Conservation (phyloP, 2,797 vertebrate species). For the Hippocampus kuda region DNA sequence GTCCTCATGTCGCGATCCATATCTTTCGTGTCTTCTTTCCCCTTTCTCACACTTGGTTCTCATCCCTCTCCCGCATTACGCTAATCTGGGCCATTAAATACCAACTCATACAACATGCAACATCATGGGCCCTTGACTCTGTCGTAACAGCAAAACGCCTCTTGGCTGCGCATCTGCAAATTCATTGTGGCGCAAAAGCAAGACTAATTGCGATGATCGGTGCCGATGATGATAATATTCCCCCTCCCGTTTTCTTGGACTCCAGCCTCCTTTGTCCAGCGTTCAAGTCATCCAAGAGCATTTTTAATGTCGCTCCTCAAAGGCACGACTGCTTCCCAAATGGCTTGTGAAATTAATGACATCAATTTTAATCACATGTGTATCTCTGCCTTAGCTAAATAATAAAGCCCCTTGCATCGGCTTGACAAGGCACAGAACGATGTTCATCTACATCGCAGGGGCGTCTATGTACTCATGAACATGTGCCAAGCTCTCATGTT, state of each 20-base stretch:
- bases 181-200: slow-evolving; percentile 28
- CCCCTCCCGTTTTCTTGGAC: slow-evolving; percentile 23
- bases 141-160: slow-evolving; percentile 37
- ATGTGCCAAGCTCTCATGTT: slow-evolving; percentile 29
- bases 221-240: slow-evolving; percentile 32
- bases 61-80: slow-evolving; percentile 12
- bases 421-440: slow-evolving; percentile 10
- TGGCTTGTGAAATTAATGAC: slow-evolving; percentile 65
- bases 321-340: slow-evolving; percentile 38
- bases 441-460: slow-evolving; percentile 25
- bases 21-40: background rate
- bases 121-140: slow-evolving; percentile 42
- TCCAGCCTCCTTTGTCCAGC: slow-evolving; percentile 18
- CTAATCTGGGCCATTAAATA: slow-evolving; percentile 36
- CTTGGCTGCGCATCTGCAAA: slow-evolving; percentile 25
- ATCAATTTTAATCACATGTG: slow-evolving; percentile 58
- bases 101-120: slow-evolving; percentile 27
- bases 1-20: background rate
- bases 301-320: background rate
- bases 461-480: slow-evolving; percentile 8
- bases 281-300: slow-evolving; percentile 1
- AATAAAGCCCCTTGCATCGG: slow-evolving; percentile 51
- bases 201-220: slow-evolving; percentile 46
- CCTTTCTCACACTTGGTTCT: slow-evolving; percentile 11
- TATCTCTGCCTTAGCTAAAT: slow-evolving; percentile 55